Base-by-base conservation (phyloP, 2,888 invertebrate species). In the Polyommatus icarus region DNA sequence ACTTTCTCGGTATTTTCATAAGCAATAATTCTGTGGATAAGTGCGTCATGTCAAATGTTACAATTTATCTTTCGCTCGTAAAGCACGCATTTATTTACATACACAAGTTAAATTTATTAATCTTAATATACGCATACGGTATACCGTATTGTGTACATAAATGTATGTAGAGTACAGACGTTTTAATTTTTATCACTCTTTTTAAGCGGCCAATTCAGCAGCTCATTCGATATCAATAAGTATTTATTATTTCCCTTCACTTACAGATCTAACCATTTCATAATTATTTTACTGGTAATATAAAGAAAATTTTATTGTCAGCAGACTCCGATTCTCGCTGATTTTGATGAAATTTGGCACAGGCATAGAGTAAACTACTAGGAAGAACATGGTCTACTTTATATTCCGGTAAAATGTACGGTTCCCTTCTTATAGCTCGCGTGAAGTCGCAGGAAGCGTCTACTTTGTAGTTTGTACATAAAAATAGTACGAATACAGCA, bases 31-130 rank as follows among this genome's bases (percentile, higher is more conserved):
- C 8, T 24, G 24, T 54, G 54, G 29, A 50, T 50, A 75, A 75
- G 15, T 50, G 75, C 50, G 29, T 75, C 75, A 54, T 50, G 75
- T 20, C 46, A 46, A 24, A 73, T 54, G 29, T 15, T 24, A 54
- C 50, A 75, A 24, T 75, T 75, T 75, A 75, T 75, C 75, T 50
- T 29, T 29, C 29, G 29, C 75, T 29, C 24, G 12, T 29, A 75
- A 75, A 24, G 75, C 54, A 54, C 29, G 12, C 75, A 15, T 75
- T 73, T 75, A 54, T 73, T 73, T 73, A 73, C 40, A 73, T 73
- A 46, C 5, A 46, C 46, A 73, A 29, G 67, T 67, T 61, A 67
- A 29, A 29, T 67, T n/a, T n/a, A n/a, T n/a, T 29, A 67, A 67
- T 67, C 67, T 67, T 15, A 24, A 61, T 15, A 24, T 61, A 59